Percentiles rank a stretch among this genome's conserved stretches.
These are phyloP conservation scores for Drosophila baimaii DNA, from an alignment of 1,140 invertebrate species.

Conservation along the genomic window DNA sequence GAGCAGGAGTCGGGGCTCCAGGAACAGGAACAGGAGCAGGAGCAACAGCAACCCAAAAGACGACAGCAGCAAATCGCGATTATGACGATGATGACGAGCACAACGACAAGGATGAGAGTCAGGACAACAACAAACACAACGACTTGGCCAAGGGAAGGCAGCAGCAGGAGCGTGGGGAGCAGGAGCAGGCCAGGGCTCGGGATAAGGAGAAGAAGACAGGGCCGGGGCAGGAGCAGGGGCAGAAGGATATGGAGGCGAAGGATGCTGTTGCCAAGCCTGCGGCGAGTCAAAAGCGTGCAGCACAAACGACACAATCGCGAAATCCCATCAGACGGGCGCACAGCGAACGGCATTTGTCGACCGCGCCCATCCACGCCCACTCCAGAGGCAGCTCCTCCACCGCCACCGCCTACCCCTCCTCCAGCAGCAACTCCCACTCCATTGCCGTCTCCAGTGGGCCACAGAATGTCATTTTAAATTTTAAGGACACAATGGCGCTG, in stretches of 20 bases:
- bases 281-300: slow-evolving; percentile 76
- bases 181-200: slow-evolving; percentile 12
- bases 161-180: slow-evolving; percentile 1
- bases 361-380: slow-evolving; percentile 31
- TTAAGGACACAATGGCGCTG: slow-evolving; percentile 91
- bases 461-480: slow-evolving; percentile 85
- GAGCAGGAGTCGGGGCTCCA: not conserved
- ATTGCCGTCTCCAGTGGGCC: slow-evolving; percentile 33
- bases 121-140: slow-evolving; percentile 62
- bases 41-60: slow-evolving; percentile 53
- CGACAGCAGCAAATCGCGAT: slow-evolving; percentile 77
- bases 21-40: slow-evolving; percentile 22
- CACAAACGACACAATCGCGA: slow-evolving; percentile 83
- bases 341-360: slow-evolving; percentile 82
- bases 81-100: slow-evolving; percentile 77
- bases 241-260: slow-evolving; percentile 18
- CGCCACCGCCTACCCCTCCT: not conserved
- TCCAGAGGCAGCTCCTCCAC: slow-evolving; percentile 6
- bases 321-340: slow-evolving; percentile 84
- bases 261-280: slow-evolving; percentile 62
- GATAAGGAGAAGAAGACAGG: slow-evolving; percentile 21
- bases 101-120: slow-evolving; percentile 62
- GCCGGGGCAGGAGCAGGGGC: slow-evolving; percentile 10
- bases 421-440: slow-evolving; percentile 32
- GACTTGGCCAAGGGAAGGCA: slow-evolving; percentile 45